phyloP scores from a whole-genome alignment of 2,888 invertebrate species.

The Furcula furcula region DNA sequence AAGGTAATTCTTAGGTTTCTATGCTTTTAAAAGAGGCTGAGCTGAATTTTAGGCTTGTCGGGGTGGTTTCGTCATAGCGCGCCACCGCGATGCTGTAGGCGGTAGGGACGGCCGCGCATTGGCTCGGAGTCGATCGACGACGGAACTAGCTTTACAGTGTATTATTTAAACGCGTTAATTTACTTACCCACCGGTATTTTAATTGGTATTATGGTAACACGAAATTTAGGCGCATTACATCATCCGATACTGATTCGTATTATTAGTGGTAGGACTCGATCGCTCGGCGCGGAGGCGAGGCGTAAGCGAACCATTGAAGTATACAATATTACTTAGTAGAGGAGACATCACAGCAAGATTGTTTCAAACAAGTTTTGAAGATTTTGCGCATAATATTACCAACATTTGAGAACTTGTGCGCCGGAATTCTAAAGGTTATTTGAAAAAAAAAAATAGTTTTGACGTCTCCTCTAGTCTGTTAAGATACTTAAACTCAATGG shows the following conservation, averaged over 20 bases:
- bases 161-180: slow-evolving; percentile 57
- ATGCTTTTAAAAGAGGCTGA: slow-evolving; percentile 23
- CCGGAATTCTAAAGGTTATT: too few species aligned
- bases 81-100: slow-evolving; percentile 19
- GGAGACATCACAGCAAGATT: too few species aligned
- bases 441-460: too few species aligned
- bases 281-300: slow-evolving; percentile 42
- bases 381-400: too few species aligned
- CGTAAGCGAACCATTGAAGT: too few species aligned
- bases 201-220: slow-evolving; percentile 75
- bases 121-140: slow-evolving; percentile 47
- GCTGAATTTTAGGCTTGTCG: slow-evolving; percentile 17
- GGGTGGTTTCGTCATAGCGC: slow-evolving; percentile 16
- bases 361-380: too few species aligned
- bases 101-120: slow-evolving; percentile 62
- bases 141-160: slow-evolving; percentile 51
- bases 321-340: too few species aligned
- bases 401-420: too few species aligned
- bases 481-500: too few species aligned
- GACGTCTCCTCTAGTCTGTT: too few species aligned
- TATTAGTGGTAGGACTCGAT: slow-evolving; percentile 52
- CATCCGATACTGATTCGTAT: slow-evolving; percentile 52
- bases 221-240: slow-evolving; percentile 65
- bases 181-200: slow-evolving; percentile 80
- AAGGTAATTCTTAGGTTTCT: neutral